phyloP scores from a whole-genome alignment of 2,888 invertebrate genomes.

The Melanophora roralis region DNA sequence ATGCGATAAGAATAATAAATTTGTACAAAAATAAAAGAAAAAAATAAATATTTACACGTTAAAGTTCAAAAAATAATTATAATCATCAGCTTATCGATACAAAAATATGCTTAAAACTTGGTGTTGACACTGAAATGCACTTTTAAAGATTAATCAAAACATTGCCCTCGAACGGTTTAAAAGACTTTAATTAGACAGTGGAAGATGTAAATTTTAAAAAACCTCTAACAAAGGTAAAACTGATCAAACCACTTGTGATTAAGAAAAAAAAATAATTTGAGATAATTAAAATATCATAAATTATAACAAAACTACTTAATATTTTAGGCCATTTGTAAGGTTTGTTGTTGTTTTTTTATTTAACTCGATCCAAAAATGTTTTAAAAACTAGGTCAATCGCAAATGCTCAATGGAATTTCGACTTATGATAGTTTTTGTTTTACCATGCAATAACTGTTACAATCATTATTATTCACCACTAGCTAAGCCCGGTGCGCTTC shows the following conservation, averaged over 20 bases:
- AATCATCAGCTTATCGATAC: background rate
- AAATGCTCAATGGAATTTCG: conserved; percentile 2
- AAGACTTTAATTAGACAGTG: background rate
- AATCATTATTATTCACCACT: background rate
- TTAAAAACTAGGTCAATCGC: conserved; percentile 28
- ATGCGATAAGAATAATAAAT: conserved; percentile 55
- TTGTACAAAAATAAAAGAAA: conserved; percentile 21
- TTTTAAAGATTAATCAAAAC: background rate
- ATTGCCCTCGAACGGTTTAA: background rate
- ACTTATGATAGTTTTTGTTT: conserved; percentile 35
- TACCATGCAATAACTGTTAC: background rate
- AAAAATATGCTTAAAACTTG: conserved; percentile 17
- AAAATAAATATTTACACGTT: too few species aligned
- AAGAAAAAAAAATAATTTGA: background rate
- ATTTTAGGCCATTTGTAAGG: background rate
- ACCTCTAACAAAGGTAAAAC: background rate
- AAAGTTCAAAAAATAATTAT: background rate
- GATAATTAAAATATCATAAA: too few species aligned
- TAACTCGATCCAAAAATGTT: background rate
- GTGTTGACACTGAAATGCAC: background rate
- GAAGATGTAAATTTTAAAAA: background rate
- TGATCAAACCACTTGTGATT: background rate
- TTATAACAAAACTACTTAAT: too few species aligned
- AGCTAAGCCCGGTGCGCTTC: background rate
- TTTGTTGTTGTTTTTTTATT: too few species aligned